Percentiles rank a stretch among this genome's conserved stretches.
Conservation (phyloP, 2,113 vertebrate genomes). For the Epinephelus moara region DNA sequence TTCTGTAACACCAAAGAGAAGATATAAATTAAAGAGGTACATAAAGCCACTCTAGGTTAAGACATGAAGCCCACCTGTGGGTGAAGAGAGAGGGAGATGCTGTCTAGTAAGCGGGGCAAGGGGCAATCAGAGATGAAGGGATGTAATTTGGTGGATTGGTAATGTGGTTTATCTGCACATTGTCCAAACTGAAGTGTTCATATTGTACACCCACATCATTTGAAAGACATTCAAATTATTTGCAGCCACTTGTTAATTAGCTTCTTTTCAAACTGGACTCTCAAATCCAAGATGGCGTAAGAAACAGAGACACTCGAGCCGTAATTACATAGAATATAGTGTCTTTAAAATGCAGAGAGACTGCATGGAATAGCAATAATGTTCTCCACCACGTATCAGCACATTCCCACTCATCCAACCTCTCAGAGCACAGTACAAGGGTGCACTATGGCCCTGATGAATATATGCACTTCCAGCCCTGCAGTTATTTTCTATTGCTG, state of each 20-base stretch:
- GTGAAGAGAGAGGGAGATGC: conserved; percentile 55
- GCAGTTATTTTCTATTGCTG: conserved; percentile 14
- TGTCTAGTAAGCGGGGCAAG: conserved; percentile 36
- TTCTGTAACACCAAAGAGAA: conserved; percentile 80
- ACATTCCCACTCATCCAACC: conserved; percentile 35
- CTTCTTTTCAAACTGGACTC: conserved; percentile 33
- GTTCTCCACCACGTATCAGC: conserved; percentile 37
- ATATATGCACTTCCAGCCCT: conserved; percentile 57
- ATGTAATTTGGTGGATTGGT: neutral
- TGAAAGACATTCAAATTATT: conserved; percentile 9
- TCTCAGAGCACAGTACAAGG: conserved; percentile 52
- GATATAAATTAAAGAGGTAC: conserved; percentile 41
- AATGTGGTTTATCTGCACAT: conserved; percentile 10
- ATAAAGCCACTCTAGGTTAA: conserved; percentile 24
- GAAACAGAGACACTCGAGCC: conserved; percentile 16
- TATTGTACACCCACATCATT: conserved; percentile 13
- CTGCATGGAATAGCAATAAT: conserved; percentile 77
- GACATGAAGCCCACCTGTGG: conserved; percentile 30
- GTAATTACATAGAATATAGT: neutral
- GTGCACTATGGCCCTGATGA: conserved; percentile 34
- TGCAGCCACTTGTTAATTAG: conserved; percentile 2
- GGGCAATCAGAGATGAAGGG: conserved; percentile 58
- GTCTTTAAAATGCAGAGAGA: conserved; percentile 42
- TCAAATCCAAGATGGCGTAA: neutral
- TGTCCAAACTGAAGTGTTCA: conserved; percentile 1